A percentile compares a stretch with the other conserved stretches of the same genome.
These are phyloP conservation scores for Rhinogobio ventralis DNA, from an alignment of 2,797 vertebrate genomes.

Conservation along the genomic window DNA sequence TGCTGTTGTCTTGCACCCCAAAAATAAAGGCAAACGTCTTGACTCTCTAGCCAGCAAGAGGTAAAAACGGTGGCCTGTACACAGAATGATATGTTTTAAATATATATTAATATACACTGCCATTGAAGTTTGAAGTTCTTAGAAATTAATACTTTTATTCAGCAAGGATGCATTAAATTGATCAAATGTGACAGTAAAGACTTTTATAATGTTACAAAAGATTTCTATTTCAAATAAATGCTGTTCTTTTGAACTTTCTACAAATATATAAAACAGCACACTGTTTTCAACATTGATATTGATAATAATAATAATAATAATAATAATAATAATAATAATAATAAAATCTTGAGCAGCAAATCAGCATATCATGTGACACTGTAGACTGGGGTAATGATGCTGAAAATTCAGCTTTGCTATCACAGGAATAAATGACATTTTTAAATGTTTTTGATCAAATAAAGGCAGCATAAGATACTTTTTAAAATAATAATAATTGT, in stretches of 20 bases:
- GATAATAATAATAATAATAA: not conserved
- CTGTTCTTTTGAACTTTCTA: not conserved
- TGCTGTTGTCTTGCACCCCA: conserved; percentile 94
- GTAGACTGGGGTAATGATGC: not conserved
- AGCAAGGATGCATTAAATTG: not conserved
- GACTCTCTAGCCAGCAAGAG: conserved; percentile 87
- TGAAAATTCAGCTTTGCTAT: not conserved
- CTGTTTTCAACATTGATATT: not conserved
- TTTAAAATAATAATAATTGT: not conserved
- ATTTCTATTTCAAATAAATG: not conserved
- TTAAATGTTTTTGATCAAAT: not conserved
- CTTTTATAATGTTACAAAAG: not conserved
- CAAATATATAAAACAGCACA: not conserved
- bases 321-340: not conserved
- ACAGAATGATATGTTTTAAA: not conserved
- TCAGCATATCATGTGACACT: not conserved
- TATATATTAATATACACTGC: not conserved
- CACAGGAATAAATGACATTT: not conserved
- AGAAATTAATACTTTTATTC: not conserved
- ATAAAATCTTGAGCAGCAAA: not conserved
- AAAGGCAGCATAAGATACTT: not conserved
- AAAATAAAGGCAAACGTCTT: conserved; percentile 84
- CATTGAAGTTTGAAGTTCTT: not conserved
- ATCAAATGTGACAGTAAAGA: not conserved
- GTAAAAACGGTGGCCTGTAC: conserved; percentile 68